Percentiles rank a stretch among this genome's conserved stretches.
Evolutionary conservation across 2,888 invertebrate species (phyloP).

Genomic region (Orthosia gothica): DNA sequence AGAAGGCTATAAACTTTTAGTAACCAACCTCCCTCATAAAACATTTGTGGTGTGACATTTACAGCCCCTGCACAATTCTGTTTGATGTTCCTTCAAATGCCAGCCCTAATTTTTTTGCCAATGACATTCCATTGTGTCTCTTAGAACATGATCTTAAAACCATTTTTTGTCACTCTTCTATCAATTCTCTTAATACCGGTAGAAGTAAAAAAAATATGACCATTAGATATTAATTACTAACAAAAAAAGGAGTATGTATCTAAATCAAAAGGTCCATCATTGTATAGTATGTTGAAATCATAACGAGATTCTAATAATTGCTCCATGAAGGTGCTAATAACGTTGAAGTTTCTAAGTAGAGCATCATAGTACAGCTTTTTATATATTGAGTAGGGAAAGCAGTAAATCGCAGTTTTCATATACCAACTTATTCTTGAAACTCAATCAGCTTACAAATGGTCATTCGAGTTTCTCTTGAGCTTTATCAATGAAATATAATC

Average conservation of each 20-base stretch:
- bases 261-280: conserved; percentile 3
- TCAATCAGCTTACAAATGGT: conserved; percentile 2
- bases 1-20: conserved; percentile 2
- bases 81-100: conserved; percentile 27
- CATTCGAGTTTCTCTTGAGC: conserved; percentile 26
- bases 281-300: not conserved
- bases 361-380: not conserved
- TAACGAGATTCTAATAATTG: not conserved
- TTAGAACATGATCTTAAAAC: not conserved
- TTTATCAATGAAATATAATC: conserved; percentile 22
- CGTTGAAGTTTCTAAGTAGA: not conserved
- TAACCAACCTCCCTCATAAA: conserved; percentile 7
- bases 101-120: not conserved
- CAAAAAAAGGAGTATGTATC: not conserved
- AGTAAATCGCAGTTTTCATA: not conserved
- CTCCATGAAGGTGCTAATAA: conserved; percentile 7
- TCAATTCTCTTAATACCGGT: not conserved
- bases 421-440: not conserved
- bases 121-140: not conserved
- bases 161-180: not conserved
- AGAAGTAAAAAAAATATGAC: not conserved
- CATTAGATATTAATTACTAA: not conserved
- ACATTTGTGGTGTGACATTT: conserved; percentile 44
- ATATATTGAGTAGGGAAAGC: too few relatives aligned
- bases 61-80: conserved; percentile 33